Evolutionary conservation across 2,797 vertebrate species (phyloP).

Genomic region (Nyctalus aviator): DNA sequence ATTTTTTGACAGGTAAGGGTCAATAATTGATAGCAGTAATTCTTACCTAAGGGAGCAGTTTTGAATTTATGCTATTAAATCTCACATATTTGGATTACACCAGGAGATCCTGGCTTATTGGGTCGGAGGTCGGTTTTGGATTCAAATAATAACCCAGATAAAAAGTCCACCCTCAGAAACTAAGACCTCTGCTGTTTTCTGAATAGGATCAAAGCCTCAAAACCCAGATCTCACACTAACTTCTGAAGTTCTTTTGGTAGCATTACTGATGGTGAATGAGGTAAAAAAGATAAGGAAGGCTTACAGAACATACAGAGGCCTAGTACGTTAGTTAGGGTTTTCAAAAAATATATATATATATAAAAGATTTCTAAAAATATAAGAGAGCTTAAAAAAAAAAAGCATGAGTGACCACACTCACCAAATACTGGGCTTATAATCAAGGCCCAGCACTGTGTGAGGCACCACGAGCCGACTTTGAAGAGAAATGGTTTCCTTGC

Average conservation of each 20-base stretch:
- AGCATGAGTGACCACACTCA: not conserved
- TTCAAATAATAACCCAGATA: not conserved
- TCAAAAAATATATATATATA: not conserved
- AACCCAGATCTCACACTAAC: not conserved
- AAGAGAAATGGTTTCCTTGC: conserved; percentile 15
- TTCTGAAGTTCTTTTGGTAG: not conserved
- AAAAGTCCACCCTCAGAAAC: not conserved
- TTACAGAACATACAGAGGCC: not conserved
- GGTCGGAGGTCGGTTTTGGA: not conserved
- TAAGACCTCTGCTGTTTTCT: not conserved
- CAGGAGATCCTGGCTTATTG: not conserved
- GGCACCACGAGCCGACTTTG: not conserved
- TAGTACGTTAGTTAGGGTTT: not conserved
- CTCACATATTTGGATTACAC: not conserved
- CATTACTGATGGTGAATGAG: not conserved
- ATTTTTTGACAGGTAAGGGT: not conserved
- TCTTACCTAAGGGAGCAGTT: not conserved
- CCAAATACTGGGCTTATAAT: not conserved
- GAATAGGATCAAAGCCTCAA: not conserved
- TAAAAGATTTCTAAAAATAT: not conserved
- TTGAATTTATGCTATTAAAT: not conserved
- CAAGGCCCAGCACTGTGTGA: not conserved
- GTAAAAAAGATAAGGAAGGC: conserved; percentile 6
- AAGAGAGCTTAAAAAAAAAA: not conserved
- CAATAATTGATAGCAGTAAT: not conserved